Evolutionary conservation across 2,113 vertebrate genomes (phyloP).

Genomic region (Tautogolabrus adspersus): DNA sequence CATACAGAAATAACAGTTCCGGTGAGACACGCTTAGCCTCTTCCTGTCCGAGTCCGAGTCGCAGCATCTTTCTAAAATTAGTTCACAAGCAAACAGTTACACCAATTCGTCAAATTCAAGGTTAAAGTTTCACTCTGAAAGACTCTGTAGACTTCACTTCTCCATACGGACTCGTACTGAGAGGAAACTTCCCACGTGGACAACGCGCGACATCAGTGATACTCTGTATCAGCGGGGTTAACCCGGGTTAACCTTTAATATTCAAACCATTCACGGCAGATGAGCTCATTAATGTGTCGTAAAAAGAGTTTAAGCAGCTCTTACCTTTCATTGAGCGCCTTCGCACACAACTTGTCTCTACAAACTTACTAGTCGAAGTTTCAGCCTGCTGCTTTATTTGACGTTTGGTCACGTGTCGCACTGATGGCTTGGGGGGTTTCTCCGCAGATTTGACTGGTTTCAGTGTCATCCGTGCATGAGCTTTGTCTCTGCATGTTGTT

Average conservation of each 20-base stretch:
- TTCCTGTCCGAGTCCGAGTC: too few species aligned
- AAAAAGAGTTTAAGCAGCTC: rapidly evolving
- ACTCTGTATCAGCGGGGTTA: background rate
- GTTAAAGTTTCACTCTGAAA: background rate
- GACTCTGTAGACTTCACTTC: background rate
- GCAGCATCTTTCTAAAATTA: too few species aligned
- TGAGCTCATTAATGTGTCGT: rapidly evolving
- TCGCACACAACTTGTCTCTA: background rate
- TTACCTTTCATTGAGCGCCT: conserved; percentile 46
- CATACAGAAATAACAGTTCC: too few species aligned
- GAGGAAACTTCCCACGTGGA: conserved; percentile 16
- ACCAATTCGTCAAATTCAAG: too few species aligned
- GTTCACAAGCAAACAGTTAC: too few species aligned
- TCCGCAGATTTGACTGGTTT: background rate
- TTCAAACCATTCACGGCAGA: too few species aligned
- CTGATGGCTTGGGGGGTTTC: background rate
- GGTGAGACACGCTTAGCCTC: too few species aligned
- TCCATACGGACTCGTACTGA: too few species aligned
- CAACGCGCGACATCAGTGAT: rapidly evolving
- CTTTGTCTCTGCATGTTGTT: background rate
- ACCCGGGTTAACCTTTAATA: background rate
- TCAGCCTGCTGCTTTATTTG: background rate
- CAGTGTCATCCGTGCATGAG: background rate
- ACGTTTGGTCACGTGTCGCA: conserved; percentile 53
- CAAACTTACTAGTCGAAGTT: background rate